A percentile compares a stretch with the other conserved stretches of the same genome.
phyloP scores from a whole-genome alignment of 2,113 vertebrate genomes.

The Thryonomys swinderianus region DNA sequence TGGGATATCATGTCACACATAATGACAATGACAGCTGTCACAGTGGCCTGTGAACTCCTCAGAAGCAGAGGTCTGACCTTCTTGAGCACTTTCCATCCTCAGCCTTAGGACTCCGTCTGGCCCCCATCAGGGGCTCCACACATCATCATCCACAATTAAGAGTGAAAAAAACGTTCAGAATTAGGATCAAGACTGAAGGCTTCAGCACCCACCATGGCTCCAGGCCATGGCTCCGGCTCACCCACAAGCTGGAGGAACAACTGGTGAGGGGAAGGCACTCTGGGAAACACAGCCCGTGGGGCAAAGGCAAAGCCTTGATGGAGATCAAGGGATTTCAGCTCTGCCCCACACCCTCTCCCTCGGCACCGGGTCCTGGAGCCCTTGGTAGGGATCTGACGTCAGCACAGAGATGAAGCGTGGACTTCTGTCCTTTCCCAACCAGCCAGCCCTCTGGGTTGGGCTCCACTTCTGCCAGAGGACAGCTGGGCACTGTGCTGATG shows the following conservation, averaged over 20 bases:
- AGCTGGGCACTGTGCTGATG: not conserved
- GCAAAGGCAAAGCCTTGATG: not conserved
- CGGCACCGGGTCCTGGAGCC: not conserved
- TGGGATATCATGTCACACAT: not conserved
- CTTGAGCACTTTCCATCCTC: not conserved
- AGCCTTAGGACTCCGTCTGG: not conserved
- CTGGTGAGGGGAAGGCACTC: not conserved
- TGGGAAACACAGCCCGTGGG: not conserved
- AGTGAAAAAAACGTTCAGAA: not conserved
- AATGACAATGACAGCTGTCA: not conserved
- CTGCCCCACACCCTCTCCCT: not conserved
- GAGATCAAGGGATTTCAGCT: not conserved
- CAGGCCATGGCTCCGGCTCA: fast-evolving
- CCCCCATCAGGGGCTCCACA: not conserved
- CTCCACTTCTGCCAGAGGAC: not conserved
- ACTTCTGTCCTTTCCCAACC: not conserved
- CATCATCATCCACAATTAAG: fast-evolving
- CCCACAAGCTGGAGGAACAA: not conserved
- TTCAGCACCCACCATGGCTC: not conserved
- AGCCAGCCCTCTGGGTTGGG: not conserved
- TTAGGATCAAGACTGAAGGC: not conserved
- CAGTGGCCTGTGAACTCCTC: not conserved
- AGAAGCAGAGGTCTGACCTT: not conserved
- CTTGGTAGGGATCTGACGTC: not conserved
- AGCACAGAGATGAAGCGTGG: not conserved